Conservation (phyloP, 2,113 vertebrate genomes). For the Carassius gibelio region DNA sequence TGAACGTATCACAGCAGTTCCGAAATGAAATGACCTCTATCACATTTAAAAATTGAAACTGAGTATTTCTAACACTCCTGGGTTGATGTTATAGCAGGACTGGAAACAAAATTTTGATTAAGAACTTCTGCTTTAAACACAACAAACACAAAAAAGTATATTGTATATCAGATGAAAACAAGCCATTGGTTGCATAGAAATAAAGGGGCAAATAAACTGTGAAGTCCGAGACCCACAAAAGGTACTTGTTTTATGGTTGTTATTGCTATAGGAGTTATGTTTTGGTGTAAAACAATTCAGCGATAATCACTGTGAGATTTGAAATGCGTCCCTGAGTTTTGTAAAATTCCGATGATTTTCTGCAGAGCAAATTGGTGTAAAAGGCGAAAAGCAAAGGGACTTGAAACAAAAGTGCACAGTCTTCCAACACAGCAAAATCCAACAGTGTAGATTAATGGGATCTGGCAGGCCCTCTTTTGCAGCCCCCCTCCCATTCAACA, state of each 20-base stretch:
- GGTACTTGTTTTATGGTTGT: not conserved
- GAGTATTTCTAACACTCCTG: too few species aligned
- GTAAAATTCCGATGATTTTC: not conserved
- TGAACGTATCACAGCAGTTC: too few species aligned
- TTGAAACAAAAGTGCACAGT: not conserved
- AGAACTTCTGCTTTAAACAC: not conserved
- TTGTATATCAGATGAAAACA: not conserved
- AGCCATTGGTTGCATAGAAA: not conserved
- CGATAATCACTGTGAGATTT: not conserved
- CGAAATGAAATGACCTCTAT: too few species aligned
- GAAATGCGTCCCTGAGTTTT: not conserved
- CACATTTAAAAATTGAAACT: too few species aligned
- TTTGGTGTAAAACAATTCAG: not conserved
- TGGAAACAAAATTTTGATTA: not conserved
- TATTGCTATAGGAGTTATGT: not conserved
- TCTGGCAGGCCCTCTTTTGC: constrained; percentile 33
- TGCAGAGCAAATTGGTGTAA: not conserved
- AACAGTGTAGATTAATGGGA: constrained; percentile 42
- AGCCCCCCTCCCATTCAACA: constrained; percentile 18
- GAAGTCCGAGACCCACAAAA: not conserved
- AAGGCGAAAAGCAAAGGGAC: not conserved
- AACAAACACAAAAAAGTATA: not conserved
- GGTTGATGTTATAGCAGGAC: not conserved
- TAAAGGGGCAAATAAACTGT: constrained; percentile 2
- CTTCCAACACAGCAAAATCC: constrained; percentile 35